Evolutionary conservation across 2,888 invertebrate species (phyloP), one percentile per base, ranked within the genome.

Genomic region (Lordiphosa andalusiaca): DNA sequence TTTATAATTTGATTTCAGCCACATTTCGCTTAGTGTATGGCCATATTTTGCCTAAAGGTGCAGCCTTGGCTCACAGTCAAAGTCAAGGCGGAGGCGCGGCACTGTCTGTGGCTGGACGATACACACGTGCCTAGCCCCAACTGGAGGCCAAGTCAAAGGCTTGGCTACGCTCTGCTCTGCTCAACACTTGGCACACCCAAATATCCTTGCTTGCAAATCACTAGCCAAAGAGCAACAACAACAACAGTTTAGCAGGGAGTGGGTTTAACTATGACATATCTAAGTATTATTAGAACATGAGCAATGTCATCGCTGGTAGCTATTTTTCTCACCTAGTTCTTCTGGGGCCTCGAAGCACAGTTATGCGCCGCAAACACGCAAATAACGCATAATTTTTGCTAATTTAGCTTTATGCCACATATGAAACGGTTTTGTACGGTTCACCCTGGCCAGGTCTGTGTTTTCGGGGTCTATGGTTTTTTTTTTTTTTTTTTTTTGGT

Each of bases 291-390:
- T 65, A 65, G 67, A 65, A 60, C 61, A 65, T 65, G 67, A 65
- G 65, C 67, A 59, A 67, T 67, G 64, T 66, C 67, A 64, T 51
- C 53, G 60, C 39, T 40, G 33, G 30, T n/a, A 37, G 39, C 19
- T 46, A 35, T 46, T 42, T 50, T 63, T 63, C 59, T 63, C 59
- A 47, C 58, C 57, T 56, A 44, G 44, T 62, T 57, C 16, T 46
- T 42, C 50, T 33, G 46, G 30, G 25, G 25, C 7, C 39, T 6
- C 23, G 6, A 16, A 16, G 30, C 41, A 55, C 76, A 72, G 67
- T 77, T 73, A 77, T 84, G 48, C 36, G 23, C 9, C 4, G 4
- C 0, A 23, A 44, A 39, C 84, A 77, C 84, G 77, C 77, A 41
- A 70, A 53, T 56, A 48, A 53, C 63, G 60, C 78, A 84, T 77